Base-by-base conservation (phyloP, 2,888 invertebrate genomes). In the Drosophila leonis region DNA sequence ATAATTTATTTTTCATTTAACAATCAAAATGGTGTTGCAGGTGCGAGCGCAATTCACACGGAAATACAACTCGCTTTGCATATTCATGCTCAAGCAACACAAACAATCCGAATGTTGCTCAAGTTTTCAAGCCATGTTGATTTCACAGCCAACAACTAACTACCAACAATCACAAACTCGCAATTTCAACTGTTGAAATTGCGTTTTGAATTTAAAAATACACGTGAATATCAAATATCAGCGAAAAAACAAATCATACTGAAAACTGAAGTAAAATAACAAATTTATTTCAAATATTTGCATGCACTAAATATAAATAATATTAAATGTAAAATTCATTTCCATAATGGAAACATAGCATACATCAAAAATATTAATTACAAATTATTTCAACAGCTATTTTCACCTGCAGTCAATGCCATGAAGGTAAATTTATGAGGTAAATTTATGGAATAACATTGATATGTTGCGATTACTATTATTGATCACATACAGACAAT, bases 111-210 rank as follows among this genome's bases (percentile, higher is more conserved):
- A 35, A 35, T 13, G 46, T 31, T 33, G 20, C 20, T 24, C 29
- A 44, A 42, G 56, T 49, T 44, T 56, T 42, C 33, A 8, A n/a
- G 33, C 56, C 42, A 44, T 31, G 56, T 33, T 33, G 56, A 44
- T 56, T 56, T 44, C 42, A n/a, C 42, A 24, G 56, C 42, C 33
- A 44, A 15, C 41, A 55, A 33, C 13, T 49, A 18, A 18, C 49
- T 18, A 10, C n/a, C 18, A 49, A 52, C 20, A 20, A 54, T 27
- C 27, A 54, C 39, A 55, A 55, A 31, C 46, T 46, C 8, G 4
- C 46, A 29, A n/a, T n/a, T 46, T 27, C 46, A 27, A 29, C 31
- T 33, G 18, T 33, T 20, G 18, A n/a, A 12, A 49, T 49, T 49
- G 48, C 18, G 31, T 31, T 49, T 33, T 33, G 33, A 49, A 49